Conservation (phyloP, 1,140 invertebrate species). For the Chlorops oryzae region DNA sequence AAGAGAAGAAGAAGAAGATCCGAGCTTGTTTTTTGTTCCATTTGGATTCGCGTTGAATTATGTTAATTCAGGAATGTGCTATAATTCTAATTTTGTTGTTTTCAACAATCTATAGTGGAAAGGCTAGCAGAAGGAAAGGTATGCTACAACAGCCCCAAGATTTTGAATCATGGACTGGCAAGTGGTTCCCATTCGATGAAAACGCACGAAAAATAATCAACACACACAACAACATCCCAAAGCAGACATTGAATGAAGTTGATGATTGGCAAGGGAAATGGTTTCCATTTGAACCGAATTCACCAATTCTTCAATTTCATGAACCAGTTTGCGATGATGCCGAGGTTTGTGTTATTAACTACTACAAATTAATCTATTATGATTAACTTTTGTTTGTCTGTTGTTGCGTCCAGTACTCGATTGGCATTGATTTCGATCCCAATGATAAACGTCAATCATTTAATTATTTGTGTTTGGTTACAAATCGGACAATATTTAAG, state of each 20-base stretch:
- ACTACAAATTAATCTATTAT: conserved; percentile 29
- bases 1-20: too few relatives aligned
- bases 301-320: background rate
- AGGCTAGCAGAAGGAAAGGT: too few relatives aligned
- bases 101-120: too few relatives aligned
- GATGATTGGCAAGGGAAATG: conserved; percentile 16
- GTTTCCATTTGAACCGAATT: conserved; percentile 23
- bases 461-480: conserved; percentile 47
- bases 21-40: too few relatives aligned
- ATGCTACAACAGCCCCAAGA: too few relatives aligned
- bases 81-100: too few relatives aligned
- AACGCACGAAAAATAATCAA: background rate
- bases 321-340: conserved; percentile 63
- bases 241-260: conserved; percentile 14
- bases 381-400: too few relatives aligned
- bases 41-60: too few relatives aligned
- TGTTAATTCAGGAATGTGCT: too few relatives aligned
- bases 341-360: conserved; percentile 50
- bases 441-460: conserved; percentile 59
- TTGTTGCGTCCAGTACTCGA: conserved; percentile 60
- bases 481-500: conserved; percentile 45
- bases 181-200: conserved; percentile 23
- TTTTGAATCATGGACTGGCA: conserved; percentile 20
- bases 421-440: conserved; percentile 67
- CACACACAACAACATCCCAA: background rate